Percentiles rank a stretch among this genome's conserved stretches.
Evolutionary conservation across 2,113 vertebrate species (phyloP).

Genomic region (Pseudonaja textilis): DNA sequence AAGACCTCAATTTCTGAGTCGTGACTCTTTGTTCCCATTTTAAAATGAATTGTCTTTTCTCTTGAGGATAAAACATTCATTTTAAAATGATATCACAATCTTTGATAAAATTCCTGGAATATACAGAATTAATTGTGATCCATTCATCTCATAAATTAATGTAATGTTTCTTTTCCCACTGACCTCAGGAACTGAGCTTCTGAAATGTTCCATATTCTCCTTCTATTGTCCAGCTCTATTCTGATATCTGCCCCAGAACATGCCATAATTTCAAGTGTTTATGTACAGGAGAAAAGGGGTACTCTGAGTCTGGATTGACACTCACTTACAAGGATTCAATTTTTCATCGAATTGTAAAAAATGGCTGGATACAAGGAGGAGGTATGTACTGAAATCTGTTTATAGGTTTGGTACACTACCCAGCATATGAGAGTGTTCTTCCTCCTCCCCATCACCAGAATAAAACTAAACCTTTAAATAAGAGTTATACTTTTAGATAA

Average conservation of each 20-base stretch:
- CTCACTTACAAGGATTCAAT: slow-evolving; percentile 80
- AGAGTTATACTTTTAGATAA: neutral
- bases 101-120: neutral
- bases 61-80: neutral
- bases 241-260: slow-evolving; percentile 83
- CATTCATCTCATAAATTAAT: neutral
- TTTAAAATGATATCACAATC: neutral
- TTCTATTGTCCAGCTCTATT: slow-evolving; percentile 79
- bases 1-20: neutral
- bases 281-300: slow-evolving; percentile 76
- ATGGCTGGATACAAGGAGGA: slow-evolving; percentile 90
- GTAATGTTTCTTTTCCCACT: neutral
- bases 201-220: neutral
- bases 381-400: slow-evolving; percentile 64
- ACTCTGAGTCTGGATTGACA: slow-evolving; percentile 55
- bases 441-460: neutral
- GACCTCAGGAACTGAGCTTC: neutral
- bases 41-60: neutral
- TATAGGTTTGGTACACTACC: neutral
- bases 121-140: neutral
- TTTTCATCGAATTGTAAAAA: slow-evolving; percentile 84
- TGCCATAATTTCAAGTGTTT: slow-evolving; percentile 82
- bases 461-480: neutral
- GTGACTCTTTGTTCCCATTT: neutral
- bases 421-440: neutral